Base-by-base conservation (phyloP, 2,797 vertebrate genomes). In the Tapirus indicus region DNA sequence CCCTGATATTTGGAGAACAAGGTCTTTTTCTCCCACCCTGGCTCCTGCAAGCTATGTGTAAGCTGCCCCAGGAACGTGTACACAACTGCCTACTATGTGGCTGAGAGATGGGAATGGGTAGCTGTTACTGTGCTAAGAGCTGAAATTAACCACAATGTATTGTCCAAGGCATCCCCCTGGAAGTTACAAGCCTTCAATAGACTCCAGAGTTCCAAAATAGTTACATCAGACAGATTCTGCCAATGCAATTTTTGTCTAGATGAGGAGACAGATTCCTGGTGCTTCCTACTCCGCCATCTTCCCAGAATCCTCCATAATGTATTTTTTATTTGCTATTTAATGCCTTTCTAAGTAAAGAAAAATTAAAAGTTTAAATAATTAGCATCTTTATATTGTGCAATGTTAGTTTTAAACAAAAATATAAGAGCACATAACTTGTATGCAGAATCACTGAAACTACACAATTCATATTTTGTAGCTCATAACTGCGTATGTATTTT, bases 81-180 rank as follows among this genome's bases (percentile, higher is more conserved):
- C 20, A n/a, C 41, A 66, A 11, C 47, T n/a, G 58, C 2, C 5
- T 1, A 0, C 20, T 20, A 49, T 66, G 29, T 58, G n/a, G 35
- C 77, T 85, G 8, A 85, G 44, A 47, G 47, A 1, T 68, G 8
- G 20, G 32, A 9, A 68, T 66, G 60, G 29, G 21, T 85, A 68
- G 49, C 49, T 52, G 13, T 52, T 52, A 52, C 49, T 52, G 49
- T 52, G 13, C 12, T 52, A 52, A 62, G 29, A 68, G 44, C 14
- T 83, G 20, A 83, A 84, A 35, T 66, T 49, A 78, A 78, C 35
- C 75, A 78, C 75, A 54, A 9, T 25, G 54, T 32, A 78, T 32
- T 35, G 32, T 25, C 20, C 60, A 64, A 49, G 23, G 12, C 20
- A 66, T 83, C 29, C 29, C 80, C 41, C 41, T 66, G 80, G 44